A percentile compares a stretch with the other conserved stretches of the same genome.
These are phyloP conservation scores for Caretta caretta DNA, from an alignment of 2,113 vertebrate species.

Conservation along the genomic window DNA sequence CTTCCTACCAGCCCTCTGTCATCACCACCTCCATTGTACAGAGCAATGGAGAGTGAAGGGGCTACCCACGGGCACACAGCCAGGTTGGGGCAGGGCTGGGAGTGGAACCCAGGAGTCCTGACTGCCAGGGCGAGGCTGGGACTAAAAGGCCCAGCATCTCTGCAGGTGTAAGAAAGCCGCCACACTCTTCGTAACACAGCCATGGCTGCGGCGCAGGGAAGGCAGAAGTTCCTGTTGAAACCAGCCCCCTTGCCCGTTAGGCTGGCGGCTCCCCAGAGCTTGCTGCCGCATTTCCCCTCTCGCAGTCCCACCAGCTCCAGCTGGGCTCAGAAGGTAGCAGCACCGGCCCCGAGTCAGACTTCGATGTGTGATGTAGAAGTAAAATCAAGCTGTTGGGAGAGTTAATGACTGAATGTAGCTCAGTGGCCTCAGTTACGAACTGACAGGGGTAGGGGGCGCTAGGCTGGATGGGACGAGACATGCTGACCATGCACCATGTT, in stretches of 20 bases:
- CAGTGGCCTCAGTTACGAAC: background rate
- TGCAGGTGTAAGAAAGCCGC: background rate
- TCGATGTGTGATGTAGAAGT: background rate
- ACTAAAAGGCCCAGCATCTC: background rate
- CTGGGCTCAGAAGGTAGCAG: background rate
- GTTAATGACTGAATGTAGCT: background rate
- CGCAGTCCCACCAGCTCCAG: too few species aligned
- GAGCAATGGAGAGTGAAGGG: background rate
- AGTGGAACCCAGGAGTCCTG: background rate
- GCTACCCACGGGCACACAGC: background rate
- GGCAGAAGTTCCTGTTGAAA: background rate
- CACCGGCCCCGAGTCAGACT: too few species aligned
- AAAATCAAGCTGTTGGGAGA: background rate
- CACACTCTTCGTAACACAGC: fast-evolving
- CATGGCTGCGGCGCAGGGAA: background rate
- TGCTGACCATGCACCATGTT: background rate
- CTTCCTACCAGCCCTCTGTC: too few species aligned
- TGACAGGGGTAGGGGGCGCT: background rate
- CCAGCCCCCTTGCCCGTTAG: background rate
- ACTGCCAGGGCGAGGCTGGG: background rate
- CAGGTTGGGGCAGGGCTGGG: background rate
- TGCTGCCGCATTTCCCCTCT: background rate
- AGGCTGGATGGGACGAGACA: background rate
- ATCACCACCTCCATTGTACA: background rate
- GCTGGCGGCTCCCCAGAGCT: background rate